Percentiles rank a stretch among this genome's conserved stretches.
Evolutionary conservation across 2,113 vertebrate genomes (phyloP).

Genomic region (Brevimyrus niger): DNA sequence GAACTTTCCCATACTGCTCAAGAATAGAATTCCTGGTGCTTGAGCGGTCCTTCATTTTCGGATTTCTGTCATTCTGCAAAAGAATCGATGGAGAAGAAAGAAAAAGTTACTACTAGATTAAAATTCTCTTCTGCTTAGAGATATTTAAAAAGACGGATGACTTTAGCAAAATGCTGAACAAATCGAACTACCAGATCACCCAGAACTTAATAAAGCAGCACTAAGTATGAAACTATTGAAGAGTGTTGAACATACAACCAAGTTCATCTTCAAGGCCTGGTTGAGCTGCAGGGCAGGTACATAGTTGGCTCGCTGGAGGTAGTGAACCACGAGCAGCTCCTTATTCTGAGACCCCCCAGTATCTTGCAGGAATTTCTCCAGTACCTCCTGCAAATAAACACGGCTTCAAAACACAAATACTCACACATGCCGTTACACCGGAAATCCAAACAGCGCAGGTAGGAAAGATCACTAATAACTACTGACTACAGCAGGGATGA

Average conservation of each 20-base stretch:
- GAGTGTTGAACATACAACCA: slow-evolving; percentile 53
- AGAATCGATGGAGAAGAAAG: neutral
- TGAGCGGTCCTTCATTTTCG: slow-evolving; percentile 72
- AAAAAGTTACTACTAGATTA: neutral
- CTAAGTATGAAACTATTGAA: neutral
- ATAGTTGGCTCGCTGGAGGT: slow-evolving; percentile 83
- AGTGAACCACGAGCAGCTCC: slow-evolving; percentile 82
- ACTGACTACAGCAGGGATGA: neutral
- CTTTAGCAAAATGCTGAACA: neutral
- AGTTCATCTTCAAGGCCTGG: slow-evolving; percentile 71
- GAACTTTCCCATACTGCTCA: slow-evolving; percentile 78
- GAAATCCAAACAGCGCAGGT: neutral
- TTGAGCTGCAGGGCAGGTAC: slow-evolving; percentile 81
- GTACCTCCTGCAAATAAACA: slow-evolving; percentile 62
- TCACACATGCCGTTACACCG: neutral
- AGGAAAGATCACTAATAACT: neutral
- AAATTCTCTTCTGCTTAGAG: neutral
- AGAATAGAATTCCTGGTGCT: slow-evolving; percentile 80
- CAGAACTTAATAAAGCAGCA: neutral
- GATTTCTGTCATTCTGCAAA: slow-evolving; percentile 74
- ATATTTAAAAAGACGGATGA: neutral
- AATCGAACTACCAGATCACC: neutral
- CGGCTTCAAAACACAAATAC: neutral
- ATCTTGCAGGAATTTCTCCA: slow-evolving; percentile 78
- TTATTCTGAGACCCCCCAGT: slow-evolving; percentile 70